A percentile compares a stretch with the other conserved stretches of the same genome.
phyloP scores from a whole-genome alignment of 2,797 vertebrate species.

The Aratinga solstitialis region DNA sequence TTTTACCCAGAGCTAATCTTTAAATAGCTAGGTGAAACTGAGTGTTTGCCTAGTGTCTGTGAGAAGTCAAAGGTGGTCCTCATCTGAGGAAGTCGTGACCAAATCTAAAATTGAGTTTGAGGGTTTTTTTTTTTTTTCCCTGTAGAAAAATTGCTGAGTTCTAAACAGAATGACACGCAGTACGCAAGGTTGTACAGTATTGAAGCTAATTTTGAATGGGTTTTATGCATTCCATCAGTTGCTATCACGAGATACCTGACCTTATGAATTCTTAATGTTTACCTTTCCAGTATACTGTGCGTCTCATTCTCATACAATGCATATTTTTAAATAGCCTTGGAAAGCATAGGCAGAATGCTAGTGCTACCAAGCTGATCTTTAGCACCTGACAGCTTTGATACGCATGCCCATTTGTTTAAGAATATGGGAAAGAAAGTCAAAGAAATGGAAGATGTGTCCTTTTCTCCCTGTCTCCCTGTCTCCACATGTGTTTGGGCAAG shows the following conservation, averaged over 20 bases:
- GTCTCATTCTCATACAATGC: background rate
- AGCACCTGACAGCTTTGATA: background rate
- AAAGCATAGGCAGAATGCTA: background rate
- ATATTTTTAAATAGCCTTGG: background rate
- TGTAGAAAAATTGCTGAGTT: background rate
- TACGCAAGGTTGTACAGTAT: background rate
- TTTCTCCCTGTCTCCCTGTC: background rate
- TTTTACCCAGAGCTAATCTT: background rate
- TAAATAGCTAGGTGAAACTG: background rate
- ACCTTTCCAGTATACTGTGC: background rate
- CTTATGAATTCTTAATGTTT: background rate
- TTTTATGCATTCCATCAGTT: background rate
- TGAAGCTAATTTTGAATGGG: background rate
- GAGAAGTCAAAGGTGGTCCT: background rate
- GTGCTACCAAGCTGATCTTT: background rate
- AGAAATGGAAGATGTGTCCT: background rate
- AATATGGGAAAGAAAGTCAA: background rate
- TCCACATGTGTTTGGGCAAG: background rate
- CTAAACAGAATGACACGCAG: background rate
- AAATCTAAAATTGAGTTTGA: background rate
- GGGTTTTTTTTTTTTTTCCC: rapidly evolving
- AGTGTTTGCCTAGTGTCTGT: background rate
- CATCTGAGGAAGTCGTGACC: background rate
- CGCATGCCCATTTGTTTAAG: background rate
- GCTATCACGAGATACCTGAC: background rate